Conservation (phyloP, 2,797 vertebrate genomes). For the Aphelocoma californica region DNA sequence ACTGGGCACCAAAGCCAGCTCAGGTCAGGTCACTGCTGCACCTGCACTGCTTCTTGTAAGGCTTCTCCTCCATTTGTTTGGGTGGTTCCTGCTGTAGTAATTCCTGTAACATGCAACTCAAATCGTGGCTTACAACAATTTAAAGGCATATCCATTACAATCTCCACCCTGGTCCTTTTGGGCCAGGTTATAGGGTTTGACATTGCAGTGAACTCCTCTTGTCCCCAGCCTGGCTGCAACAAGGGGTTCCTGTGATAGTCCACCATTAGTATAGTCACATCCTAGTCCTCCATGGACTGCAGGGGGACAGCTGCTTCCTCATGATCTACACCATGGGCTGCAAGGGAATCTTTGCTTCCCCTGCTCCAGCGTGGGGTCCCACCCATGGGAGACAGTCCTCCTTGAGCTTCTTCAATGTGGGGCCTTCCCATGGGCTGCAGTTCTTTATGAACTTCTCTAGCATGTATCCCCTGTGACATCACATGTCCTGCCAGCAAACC, state of each 20-base stretch:
- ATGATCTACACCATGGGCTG: not conserved
- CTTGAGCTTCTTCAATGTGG: not conserved
- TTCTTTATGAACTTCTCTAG: not conserved
- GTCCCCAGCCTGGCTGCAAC: not conserved
- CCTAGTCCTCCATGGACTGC: not conserved
- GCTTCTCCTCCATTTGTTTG: not conserved
- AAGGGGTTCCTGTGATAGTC: not conserved
- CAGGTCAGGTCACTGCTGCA: not conserved
- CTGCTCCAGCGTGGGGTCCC: not conserved
- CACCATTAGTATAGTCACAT: not conserved
- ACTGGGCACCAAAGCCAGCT: not conserved
- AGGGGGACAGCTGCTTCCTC: not conserved
- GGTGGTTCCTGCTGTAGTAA: not conserved
- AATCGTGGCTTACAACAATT: not conserved
- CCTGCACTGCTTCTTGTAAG: not conserved
- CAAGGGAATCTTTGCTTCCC: no score
- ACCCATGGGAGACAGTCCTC: not conserved
- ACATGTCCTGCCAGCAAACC: not conserved
- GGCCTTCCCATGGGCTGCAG: not conserved
- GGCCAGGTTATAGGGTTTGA: not conserved
- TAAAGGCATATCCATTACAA: not conserved
- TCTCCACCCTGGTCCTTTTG: not conserved
- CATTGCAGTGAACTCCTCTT: not conserved
- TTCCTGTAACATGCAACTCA: not conserved
- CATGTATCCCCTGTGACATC: not conserved